A percentile compares a stretch with the other conserved stretches of the same genome.
Conservation (phyloP, 2,888 invertebrate genomes). For the Acleris sparsana region DNA sequence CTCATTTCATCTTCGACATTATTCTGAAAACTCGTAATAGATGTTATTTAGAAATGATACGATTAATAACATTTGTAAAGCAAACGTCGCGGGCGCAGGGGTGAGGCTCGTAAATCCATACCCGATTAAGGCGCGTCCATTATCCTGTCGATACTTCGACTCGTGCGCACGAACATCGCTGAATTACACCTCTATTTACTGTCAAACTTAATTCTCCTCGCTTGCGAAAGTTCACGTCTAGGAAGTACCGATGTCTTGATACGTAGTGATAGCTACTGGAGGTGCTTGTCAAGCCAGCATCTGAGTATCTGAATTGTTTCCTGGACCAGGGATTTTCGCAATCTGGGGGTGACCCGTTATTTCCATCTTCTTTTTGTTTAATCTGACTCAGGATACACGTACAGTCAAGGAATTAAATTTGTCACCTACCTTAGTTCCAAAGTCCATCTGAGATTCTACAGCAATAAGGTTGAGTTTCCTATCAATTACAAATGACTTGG, state of each 20-base stretch:
- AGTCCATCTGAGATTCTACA: too few relatives aligned
- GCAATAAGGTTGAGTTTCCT: too few relatives aligned
- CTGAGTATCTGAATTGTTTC: not conserved
- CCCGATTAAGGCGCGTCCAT: slow-evolving; percentile 62
- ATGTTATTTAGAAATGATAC: slow-evolving; percentile 46
- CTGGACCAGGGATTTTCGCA: not conserved
- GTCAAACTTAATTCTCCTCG: slow-evolving; percentile 80
- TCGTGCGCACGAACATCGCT: slow-evolving; percentile 81
- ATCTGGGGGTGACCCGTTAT: not conserved
- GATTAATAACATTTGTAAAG: slow-evolving; percentile 66
- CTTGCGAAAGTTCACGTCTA: slow-evolving; percentile 64
- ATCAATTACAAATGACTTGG: too few relatives aligned
- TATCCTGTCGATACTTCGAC: slow-evolving; percentile 79
- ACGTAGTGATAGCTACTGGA: slow-evolving; percentile 16
- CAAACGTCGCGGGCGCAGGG: slow-evolving; percentile 60
- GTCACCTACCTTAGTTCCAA: too few relatives aligned
- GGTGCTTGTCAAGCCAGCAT: slow-evolving; percentile 1
- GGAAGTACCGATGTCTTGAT: slow-evolving; percentile 29
- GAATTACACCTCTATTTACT: slow-evolving; percentile 80
- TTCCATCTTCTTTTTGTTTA: too few relatives aligned
- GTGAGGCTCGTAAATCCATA: slow-evolving; percentile 56
- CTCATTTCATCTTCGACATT: not conserved
- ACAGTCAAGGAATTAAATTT: too few relatives aligned
- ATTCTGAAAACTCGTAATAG: not conserved
- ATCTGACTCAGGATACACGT: too few relatives aligned